phyloP scores from a whole-genome alignment of 2,888 invertebrate species.

The Plagiodera versicolora region DNA sequence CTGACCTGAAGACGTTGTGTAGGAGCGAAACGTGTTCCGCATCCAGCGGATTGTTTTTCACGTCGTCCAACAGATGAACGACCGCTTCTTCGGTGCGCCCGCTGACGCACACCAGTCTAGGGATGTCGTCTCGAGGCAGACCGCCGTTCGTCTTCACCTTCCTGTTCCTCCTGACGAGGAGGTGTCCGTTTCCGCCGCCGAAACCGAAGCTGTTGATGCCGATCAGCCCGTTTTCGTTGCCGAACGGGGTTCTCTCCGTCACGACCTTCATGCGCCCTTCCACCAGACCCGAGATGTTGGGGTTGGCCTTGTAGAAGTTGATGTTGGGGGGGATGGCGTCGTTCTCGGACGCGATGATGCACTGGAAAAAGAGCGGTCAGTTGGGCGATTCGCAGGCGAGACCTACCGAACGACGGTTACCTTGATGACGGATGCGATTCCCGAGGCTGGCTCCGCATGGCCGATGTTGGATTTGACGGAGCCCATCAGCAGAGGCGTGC shows the following conservation, averaged over 20 bases:
- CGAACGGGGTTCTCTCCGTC: slow-evolving; percentile 68
- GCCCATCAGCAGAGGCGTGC: slow-evolving; percentile 73
- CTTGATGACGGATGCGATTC: slow-evolving; percentile 81
- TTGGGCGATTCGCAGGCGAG: no score
- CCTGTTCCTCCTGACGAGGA: slow-evolving; percentile 63
- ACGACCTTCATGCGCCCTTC: slow-evolving; percentile 72
- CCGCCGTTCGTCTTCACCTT: slow-evolving; percentile 63
- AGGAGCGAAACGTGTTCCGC: slow-evolving; percentile 41
- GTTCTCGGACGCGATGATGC: slow-evolving; percentile 69
- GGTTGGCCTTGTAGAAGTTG: slow-evolving; percentile 61
- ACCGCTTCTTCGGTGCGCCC: slow-evolving; percentile 82
- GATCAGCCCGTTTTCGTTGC: slow-evolving; percentile 66
- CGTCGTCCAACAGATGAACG: slow-evolving; percentile 63
- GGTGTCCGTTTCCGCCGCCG: slow-evolving; percentile 85
- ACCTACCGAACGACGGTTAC: no score
- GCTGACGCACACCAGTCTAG: slow-evolving; percentile 73
- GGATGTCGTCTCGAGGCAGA: slow-evolving; percentile 67
- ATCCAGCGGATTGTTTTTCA: slow-evolving; percentile 57
- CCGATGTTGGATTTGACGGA: slow-evolving; percentile 95
- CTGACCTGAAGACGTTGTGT: slow-evolving; percentile 43
- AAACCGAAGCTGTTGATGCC: slow-evolving; percentile 94
- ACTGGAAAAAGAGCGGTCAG: no score
- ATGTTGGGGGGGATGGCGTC: slow-evolving; percentile 84
- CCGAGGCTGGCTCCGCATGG: slow-evolving; percentile 86
- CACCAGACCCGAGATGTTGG: slow-evolving; percentile 63